These are phyloP conservation scores for Petrophora chlorosata DNA, from an alignment of 2,888 invertebrate species.

Conservation along the genomic window DNA sequence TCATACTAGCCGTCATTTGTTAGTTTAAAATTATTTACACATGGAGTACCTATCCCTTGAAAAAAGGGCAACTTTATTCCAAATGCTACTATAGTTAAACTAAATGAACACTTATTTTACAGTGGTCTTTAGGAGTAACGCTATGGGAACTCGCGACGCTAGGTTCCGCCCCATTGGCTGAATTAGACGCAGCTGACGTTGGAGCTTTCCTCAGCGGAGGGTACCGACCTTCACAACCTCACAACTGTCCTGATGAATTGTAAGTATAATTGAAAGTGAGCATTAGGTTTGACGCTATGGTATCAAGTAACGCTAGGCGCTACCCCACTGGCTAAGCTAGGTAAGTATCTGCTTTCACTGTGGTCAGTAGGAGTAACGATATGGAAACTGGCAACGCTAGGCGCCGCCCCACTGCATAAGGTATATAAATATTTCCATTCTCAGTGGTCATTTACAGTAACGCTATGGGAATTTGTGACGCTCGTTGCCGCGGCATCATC, in stretches of 20 bases:
- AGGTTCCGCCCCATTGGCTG: constrained; percentile 94
- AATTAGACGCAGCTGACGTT: constrained; percentile 97
- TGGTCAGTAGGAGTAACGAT: too few relatives aligned
- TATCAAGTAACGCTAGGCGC: background rate
- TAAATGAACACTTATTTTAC: constrained; percentile 17
- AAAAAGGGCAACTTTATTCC: too few relatives aligned
- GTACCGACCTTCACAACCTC: constrained; percentile 94
- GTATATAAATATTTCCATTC: too few relatives aligned
- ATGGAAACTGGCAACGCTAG: too few relatives aligned
- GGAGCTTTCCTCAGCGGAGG: constrained; percentile 94
- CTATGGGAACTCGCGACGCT: constrained; percentile 97
- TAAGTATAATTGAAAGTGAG: constrained; percentile 79
- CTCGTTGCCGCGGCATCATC: too few relatives aligned
- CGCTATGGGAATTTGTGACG: too few relatives aligned
- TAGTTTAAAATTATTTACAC: too few relatives aligned
- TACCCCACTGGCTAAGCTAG: background rate
- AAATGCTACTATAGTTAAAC: background rate
- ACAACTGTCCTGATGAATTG: constrained; percentile 98
- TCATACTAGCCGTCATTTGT: too few relatives aligned
- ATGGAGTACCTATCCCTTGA: too few relatives aligned
- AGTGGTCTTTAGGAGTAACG: constrained; percentile 98
- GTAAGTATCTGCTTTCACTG: too few relatives aligned
- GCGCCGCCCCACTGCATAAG: too few relatives aligned
- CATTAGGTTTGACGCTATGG: background rate
- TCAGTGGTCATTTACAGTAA: too few relatives aligned